Percentiles rank a stretch among this genome's conserved stretches.
phyloP scores from a whole-genome alignment of 2,888 invertebrate species.

The Dermolepida albohirtum region DNA sequence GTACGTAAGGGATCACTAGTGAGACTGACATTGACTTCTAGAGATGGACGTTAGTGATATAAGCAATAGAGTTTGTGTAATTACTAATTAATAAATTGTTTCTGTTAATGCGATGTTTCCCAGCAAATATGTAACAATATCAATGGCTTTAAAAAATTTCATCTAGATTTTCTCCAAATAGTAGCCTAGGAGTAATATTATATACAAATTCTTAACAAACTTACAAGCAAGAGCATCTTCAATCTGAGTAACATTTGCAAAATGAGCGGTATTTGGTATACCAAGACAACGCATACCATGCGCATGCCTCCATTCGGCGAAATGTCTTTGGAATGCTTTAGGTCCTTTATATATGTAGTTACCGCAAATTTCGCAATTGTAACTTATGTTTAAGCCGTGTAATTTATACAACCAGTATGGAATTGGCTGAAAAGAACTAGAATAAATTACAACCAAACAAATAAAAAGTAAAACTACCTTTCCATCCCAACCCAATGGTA shows the following conservation, averaged over 20 bases:
- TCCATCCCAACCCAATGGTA: constrained; percentile 99
- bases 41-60: too few species aligned
- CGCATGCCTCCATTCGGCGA: constrained; percentile 92
- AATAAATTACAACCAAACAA: neutral
- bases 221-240: constrained; percentile 95
- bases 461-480: constrained; percentile 70
- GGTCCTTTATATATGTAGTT: constrained; percentile 99
- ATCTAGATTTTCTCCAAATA: too few species aligned
- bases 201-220: constrained; percentile 58
- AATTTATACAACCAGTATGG: constrained; percentile 99
- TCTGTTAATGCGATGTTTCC: too few species aligned
- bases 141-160: too few species aligned
- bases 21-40: too few species aligned
- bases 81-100: too few species aligned
- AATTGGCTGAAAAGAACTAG: constrained; percentile 67
- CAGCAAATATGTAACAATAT: too few species aligned
- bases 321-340: constrained; percentile 99
- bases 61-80: too few species aligned
- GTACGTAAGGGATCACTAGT: too few species aligned
- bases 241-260: constrained; percentile 99
- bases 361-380: constrained; percentile 99
- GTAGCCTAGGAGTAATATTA: neutral
- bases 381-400: constrained; percentile 98
- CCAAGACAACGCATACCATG: constrained; percentile 98
- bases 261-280: constrained; percentile 99